Percentiles rank a stretch among this genome's conserved stretches.
These are phyloP conservation scores for Linnaemya tessellans DNA, from an alignment of 2,888 invertebrate genomes.

Conservation along the genomic window DNA sequence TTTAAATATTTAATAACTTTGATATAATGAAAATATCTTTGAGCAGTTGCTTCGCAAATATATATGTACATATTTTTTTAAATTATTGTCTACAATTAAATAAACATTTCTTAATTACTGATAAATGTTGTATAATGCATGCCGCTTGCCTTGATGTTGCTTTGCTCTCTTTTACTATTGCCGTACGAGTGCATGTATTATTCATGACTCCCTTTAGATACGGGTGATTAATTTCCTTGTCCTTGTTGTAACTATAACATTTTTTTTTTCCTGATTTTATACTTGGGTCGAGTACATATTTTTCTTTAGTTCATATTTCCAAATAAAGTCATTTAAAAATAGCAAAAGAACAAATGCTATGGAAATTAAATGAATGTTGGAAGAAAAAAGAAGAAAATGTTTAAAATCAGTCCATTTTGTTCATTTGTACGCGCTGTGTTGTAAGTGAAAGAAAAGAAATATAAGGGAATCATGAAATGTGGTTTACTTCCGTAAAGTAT, in stretches of 20 bases:
- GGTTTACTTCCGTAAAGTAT: constrained; percentile 82
- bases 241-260: constrained; percentile 49
- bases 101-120: constrained; percentile 63
- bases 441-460: constrained; percentile 37
- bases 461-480: constrained; percentile 75
- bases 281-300: constrained; percentile 40
- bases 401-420: constrained; percentile 40
- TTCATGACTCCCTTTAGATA: constrained; percentile 69
- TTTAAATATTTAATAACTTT: too few species aligned
- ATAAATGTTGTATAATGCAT: constrained; percentile 53
- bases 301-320: constrained; percentile 62
- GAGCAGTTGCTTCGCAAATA: too few species aligned
- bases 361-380: constrained; percentile 34
- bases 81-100: constrained; percentile 48
- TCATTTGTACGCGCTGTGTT: constrained; percentile 6
- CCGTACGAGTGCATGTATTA: constrained; percentile 21
- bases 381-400: background rate
- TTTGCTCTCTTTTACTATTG: constrained; percentile 18
- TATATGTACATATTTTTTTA: too few species aligned
- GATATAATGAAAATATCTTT: background rate
- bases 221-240: constrained; percentile 67
- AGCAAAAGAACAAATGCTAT: constrained; percentile 28
- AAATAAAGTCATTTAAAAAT: constrained; percentile 61
- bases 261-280: constrained; percentile 19
- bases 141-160: constrained; percentile 31